Base-by-base conservation (phyloP, 2,888 invertebrate species). In the Scelioninae gen. 1 region DNA sequence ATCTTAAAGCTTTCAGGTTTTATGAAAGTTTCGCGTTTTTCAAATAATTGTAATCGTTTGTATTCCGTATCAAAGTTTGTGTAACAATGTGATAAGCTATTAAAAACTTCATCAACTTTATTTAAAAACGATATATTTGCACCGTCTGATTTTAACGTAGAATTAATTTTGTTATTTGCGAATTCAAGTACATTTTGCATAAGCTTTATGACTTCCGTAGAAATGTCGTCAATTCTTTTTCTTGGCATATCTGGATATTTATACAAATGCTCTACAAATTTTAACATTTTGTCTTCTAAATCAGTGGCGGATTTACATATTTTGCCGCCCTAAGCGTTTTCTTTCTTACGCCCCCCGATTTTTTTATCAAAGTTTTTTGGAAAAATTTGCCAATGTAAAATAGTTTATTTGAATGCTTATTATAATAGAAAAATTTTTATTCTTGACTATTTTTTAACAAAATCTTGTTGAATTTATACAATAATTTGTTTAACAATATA, bases 221-320 rank as follows among this genome's bases (percentile, higher is more conserved):
- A 5, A 60, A 68, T 69, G 7, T 11, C 5, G 23, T 78, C 10
- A 38, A 63, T 38, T 71, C 43, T 63, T 40, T 78, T 66, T 38
- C 55, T 62, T 0, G 40, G 7, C 8, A 63, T 16, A 47, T 62
- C 56, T 5, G 69, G 63, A 71, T 47, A 53, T 38, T 65, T 9
- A 75, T 75, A 75, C n/a, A 75, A 53, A 15, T 8, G 16, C 34
- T 45, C 58, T 11, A 65, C 3, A n/a, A 76, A 66, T 23, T 56
- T 10, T 47, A 75, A 32, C 5, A 74, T 55, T 16, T 63, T 23
- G 10, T 16, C 45, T 15, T 34, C 13, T 16, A 62, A 8, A 34
- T 38, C 8, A 40, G n/a, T n/a, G n/a, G n/a, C n/a, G n/a, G n/a
- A n/a, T n/a, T n/a, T n/a, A n/a, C n/a, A n/a, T n/a, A n/a, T n/a